Conservation (phyloP, 2,797 vertebrate species). For the Sebastes baramenuke region DNA sequence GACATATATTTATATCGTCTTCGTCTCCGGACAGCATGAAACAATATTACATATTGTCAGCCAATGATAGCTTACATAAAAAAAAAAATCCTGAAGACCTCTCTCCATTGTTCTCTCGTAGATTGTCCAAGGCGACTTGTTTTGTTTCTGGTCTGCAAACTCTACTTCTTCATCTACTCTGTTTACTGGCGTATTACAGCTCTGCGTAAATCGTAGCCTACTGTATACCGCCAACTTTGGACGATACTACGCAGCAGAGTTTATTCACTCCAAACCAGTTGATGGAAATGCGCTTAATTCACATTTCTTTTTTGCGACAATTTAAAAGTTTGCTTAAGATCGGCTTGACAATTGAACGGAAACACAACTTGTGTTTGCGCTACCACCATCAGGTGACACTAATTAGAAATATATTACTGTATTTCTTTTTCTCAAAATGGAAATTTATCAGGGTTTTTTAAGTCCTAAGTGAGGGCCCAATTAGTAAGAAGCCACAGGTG, state of each 20-base stretch:
- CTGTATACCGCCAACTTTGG: not conserved
- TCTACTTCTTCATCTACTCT: not conserved
- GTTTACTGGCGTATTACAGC: not conserved
- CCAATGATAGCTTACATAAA: too few relatives aligned
- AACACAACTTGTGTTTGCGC: not conserved
- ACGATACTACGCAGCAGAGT: not conserved
- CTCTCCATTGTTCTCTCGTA: too few relatives aligned
- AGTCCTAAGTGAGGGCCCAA: not conserved
- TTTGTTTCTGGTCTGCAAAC: not conserved
- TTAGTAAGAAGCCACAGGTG: not conserved
- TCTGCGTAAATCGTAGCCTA: rapidly evolving
- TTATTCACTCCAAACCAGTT: not conserved
- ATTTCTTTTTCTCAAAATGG: not conserved
- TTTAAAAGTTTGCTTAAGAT: not conserved
- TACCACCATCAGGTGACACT: not conserved
- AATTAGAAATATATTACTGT: not conserved
- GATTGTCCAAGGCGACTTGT: not conserved
- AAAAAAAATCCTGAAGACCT: too few relatives aligned
- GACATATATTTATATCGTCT: too few relatives aligned
- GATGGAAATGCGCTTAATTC: not conserved
- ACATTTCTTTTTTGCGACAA: not conserved
- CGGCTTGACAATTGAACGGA: not conserved
- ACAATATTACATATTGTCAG: too few relatives aligned
- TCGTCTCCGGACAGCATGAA: too few relatives aligned
- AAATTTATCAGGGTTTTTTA: not conserved